Conservation (phyloP, 2,888 invertebrate species). For the Polietes domitor region DNA sequence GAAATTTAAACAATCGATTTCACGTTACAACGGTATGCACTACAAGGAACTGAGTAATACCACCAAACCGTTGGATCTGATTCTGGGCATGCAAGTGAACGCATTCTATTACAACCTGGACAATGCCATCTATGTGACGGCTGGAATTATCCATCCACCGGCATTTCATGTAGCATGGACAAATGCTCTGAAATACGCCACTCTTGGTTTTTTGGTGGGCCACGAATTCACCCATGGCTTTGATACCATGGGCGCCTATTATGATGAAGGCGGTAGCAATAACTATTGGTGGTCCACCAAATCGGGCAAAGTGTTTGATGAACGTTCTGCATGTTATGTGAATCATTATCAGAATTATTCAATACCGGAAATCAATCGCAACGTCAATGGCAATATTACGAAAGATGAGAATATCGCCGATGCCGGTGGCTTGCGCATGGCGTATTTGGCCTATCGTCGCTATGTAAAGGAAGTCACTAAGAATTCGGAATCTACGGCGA, state of each 20-base stretch:
- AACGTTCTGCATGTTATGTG: slow-evolving; percentile 75
- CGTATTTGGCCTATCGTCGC: slow-evolving; percentile 74
- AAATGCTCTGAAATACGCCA: slow-evolving; percentile 76
- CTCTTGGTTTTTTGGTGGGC: slow-evolving; percentile 76
- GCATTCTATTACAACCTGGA: slow-evolving; percentile 77
- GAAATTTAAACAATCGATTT: slow-evolving; percentile 68
- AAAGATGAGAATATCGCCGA: slow-evolving; percentile 78
- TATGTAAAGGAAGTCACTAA: slow-evolving; percentile 69
- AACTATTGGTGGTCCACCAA: slow-evolving; percentile 76
- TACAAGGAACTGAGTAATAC: slow-evolving; percentile 66
- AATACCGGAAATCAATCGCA: slow-evolving; percentile 76
- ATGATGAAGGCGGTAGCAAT: slow-evolving; percentile 69
- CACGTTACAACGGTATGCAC: slow-evolving; percentile 72
- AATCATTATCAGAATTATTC: slow-evolving; percentile 73
- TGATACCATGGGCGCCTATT: slow-evolving; percentile 73
- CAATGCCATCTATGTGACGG: slow-evolving; percentile 78
- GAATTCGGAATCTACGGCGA: slow-evolving; percentile 27
- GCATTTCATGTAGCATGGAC: slow-evolving; percentile 75
- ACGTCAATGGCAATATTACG: slow-evolving; percentile 74
- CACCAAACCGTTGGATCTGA: slow-evolving; percentile 73
- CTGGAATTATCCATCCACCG: slow-evolving; percentile 76
- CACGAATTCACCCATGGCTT: slow-evolving; percentile 78
- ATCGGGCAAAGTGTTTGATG: slow-evolving; percentile 71
- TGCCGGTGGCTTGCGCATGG: slow-evolving; percentile 74
- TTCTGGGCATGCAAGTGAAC: slow-evolving; percentile 75